These are phyloP conservation scores for Polymixis lichenea DNA, from an alignment of 2,888 invertebrate genomes.

Conservation along the genomic window DNA sequence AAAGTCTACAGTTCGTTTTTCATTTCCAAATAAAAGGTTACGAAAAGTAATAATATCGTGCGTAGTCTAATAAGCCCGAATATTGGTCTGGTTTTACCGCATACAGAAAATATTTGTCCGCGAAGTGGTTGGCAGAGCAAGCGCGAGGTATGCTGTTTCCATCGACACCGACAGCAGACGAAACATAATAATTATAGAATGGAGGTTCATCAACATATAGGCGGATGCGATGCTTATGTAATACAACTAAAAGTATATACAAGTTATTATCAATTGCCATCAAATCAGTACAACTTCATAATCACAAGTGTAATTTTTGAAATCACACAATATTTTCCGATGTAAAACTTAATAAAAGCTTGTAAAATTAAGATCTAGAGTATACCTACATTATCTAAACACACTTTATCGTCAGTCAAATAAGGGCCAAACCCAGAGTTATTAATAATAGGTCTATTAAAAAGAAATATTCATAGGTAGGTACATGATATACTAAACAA, in stretches of 20 bases:
- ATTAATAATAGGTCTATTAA: neutral
- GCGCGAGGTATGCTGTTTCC: neutral
- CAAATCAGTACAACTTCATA: neutral
- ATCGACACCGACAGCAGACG: neutral
- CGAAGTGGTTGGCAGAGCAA: neutral
- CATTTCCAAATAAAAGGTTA: neutral
- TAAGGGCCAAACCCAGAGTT: too few relatives aligned
- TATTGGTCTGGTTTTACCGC: neutral
- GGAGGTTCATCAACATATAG: neutral
- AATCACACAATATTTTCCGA: neutral
- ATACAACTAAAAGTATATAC: neutral
- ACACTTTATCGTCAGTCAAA: neutral
- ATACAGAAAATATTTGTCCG: slow-evolving; percentile 1
- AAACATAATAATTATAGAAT: neutral
- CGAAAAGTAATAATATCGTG: too few relatives aligned
- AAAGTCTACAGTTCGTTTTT: neutral
- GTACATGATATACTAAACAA: neutral
- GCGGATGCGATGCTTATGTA: neutral
- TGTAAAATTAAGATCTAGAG: neutral
- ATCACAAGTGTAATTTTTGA: neutral
- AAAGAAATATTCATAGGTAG: neutral
- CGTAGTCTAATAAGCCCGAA: too few relatives aligned
- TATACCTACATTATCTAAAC: neutral
- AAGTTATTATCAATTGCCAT: neutral
- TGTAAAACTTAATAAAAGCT: neutral